Percentiles rank a stretch among this genome's conserved stretches.
Conservation (phyloP, 2,113 vertebrate genomes). For the Crypturellus undulatus region DNA sequence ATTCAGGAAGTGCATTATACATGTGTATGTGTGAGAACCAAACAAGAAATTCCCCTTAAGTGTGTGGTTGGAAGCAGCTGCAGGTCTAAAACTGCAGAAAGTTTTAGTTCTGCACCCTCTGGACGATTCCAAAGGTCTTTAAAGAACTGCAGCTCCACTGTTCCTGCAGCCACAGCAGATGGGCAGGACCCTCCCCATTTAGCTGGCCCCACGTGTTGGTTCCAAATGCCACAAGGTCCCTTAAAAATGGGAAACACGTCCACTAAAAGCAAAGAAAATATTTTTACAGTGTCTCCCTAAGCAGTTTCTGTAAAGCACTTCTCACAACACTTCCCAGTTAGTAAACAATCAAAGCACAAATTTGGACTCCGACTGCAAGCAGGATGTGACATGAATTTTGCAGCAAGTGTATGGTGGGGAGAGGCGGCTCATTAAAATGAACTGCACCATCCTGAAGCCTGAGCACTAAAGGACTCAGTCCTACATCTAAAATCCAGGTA, state of each 20-base stretch:
- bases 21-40: not conserved
- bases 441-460: not conserved
- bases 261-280: constrained; percentile 4
- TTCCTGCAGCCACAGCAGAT: not conserved
- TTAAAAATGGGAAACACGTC: not conserved
- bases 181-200: not conserved
- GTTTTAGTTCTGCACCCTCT: not conserved
- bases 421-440: not conserved
- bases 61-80: not conserved
- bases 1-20: constrained; percentile 17
- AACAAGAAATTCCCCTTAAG: not conserved
- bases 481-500: not conserved
- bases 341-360: constrained; percentile 52
- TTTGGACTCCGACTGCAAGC: not conserved
- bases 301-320: not conserved
- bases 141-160: not conserved
- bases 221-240: not conserved
- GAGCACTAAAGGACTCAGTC: not conserved
- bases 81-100: not conserved
- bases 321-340: constrained; percentile 34
- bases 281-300: not conserved
- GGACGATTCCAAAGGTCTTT: not conserved
- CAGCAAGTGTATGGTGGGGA: not conserved
- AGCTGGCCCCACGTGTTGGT: not conserved
- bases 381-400: constrained; percentile 41